A percentile compares a stretch with the other conserved stretches of the same genome.
Conservation (phyloP, 2,797 vertebrate species). For the Lerista edwardsae region DNA sequence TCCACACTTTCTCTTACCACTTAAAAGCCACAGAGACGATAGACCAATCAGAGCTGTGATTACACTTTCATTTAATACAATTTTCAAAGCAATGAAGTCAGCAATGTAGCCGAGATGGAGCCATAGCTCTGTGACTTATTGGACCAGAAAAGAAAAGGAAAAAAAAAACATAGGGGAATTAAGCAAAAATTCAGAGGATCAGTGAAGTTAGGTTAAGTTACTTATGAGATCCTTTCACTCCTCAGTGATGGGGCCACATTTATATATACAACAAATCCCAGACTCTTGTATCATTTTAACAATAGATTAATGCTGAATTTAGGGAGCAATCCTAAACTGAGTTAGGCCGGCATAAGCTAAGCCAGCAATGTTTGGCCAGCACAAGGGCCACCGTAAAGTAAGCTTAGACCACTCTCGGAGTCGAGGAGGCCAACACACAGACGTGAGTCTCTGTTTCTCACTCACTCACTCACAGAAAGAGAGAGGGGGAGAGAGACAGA, state of each 20-base stretch:
- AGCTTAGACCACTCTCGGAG: no score
- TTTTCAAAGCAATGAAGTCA: constrained; percentile 45
- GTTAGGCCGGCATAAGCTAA: no score
- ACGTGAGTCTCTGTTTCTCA: no score
- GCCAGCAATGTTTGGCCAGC: no score
- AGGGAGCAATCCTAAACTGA: no score
- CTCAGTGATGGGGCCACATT: no score
- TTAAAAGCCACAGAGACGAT: background rate
- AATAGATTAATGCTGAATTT: background rate
- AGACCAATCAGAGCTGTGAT: background rate
- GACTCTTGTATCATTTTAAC: background rate
- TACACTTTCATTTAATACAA: constrained; percentile 45
- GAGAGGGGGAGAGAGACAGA: no score
- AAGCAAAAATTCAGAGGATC: background rate
- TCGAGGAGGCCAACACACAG: no score
- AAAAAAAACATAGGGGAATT: background rate
- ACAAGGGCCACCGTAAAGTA: no score
- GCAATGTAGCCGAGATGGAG: constrained; percentile 45
- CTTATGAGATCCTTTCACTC: background rate
- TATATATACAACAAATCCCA: background rate
- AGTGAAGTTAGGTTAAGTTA: background rate
- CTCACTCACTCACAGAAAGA: no score
- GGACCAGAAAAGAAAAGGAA: rapidly evolving
- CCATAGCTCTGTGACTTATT: constrained; percentile 49
- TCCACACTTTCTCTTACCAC: constrained; percentile 9